Base-by-base conservation (phyloP, 2,113 vertebrate species). In the Sylvilagus bachmani region DNA sequence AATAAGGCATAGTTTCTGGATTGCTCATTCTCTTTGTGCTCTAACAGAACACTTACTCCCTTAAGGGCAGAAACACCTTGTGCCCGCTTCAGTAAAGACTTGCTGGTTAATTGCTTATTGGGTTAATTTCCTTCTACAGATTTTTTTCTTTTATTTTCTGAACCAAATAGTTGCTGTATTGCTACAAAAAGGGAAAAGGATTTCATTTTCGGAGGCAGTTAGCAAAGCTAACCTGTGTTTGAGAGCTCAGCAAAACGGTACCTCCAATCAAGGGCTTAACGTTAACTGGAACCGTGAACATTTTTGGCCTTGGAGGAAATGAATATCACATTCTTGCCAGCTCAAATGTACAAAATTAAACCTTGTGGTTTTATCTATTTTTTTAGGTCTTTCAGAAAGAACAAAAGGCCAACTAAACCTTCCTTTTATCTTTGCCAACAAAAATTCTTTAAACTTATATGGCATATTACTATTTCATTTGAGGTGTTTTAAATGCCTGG, bases 321-420 rank as follows among this genome's bases (percentile, higher is more conserved):
- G 55, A 91, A 77, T 84, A 89, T 84, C 61, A 89, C 61, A 90
- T 94, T 96, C 83, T 96, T 96, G 80, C 31, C 83, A 31, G 38
- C 14, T 92, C 61, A 92, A 67, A 96, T 73, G 70, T 92, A 94
- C 51, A 95, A 94, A 95, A 96, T 55, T 79, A 97, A 97, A 94
- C 66, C 49, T 82, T 94, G 80, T 95, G 78, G 53, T 90, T 96
- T 97, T 95, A 92, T 95, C 91, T 89, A 78, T 73, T 91, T 96
- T 58, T 92, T 90, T 58, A 90, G 53, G 44, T 93, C 90, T 96
- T 95, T 69, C 71, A 87, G 33, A 95, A 96, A 94, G 91, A 93
- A 95, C 92, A 93, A 97, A 93, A 95, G 81, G 38, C 31, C 86
- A 33, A 83, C 75, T 94, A 95, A 97, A 95, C 53, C 67, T 94